phyloP scores from a whole-genome alignment of 2,888 invertebrate species.

The Leucophora obtusa region DNA sequence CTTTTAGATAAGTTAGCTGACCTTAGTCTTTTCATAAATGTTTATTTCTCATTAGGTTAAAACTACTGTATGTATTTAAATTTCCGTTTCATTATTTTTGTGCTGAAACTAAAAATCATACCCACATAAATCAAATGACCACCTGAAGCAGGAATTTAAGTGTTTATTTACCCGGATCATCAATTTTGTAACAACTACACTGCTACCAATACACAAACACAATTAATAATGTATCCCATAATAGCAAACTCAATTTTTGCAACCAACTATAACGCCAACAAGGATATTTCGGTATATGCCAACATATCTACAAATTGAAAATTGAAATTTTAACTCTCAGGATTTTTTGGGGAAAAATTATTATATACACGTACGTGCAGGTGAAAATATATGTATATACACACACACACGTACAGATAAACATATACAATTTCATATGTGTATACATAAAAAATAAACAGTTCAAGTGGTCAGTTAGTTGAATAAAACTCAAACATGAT shows the following conservation, averaged over 20 bases:
- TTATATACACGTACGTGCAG: not conserved
- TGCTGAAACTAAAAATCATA: not conserved
- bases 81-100: not conserved
- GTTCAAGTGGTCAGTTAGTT: constrained; percentile 19
- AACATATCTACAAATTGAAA: not conserved
- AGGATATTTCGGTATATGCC: not conserved
- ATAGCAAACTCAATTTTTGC: constrained; percentile 14
- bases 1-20: too few relatives aligned
- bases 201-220: not conserved
- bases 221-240: constrained; percentile 18
- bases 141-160: constrained; percentile 4
- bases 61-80: not conserved
- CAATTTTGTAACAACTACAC: not conserved
- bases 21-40: too few relatives aligned
- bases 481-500: constrained; percentile 22
- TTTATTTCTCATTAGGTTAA: too few relatives aligned
- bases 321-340: not conserved
- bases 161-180: constrained; percentile 11
- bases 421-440: not conserved
- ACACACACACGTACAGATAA: not conserved
- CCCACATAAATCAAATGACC: not conserved
- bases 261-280: not conserved
- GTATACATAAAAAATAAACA: not conserved
- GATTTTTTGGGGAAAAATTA: not conserved
- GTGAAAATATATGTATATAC: not conserved